Evolutionary conservation across 2,113 vertebrate genomes (phyloP), one percentile per base, ranked within the genome.

Genomic region (Plotosus lineatus): DNA sequence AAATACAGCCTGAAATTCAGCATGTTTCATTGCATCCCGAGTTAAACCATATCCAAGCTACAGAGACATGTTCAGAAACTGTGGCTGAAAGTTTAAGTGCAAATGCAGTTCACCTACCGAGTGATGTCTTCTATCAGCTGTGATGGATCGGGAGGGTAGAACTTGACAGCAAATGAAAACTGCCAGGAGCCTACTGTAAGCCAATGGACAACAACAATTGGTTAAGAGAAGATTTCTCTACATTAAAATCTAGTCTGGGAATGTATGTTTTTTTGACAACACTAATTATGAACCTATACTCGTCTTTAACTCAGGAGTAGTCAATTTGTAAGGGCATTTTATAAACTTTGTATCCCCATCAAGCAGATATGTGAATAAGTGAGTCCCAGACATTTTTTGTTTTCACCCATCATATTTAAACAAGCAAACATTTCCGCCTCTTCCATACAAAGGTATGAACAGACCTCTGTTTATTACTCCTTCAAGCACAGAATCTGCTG

Each of bases 91-190:
- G 6, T 40, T 69, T 75, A 38, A 48, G 14, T 17, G 44, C 23
- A 53, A 69, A 53, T 36, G 12, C 26, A 77, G 6, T 36, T 46
- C 46, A 79, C 91, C 90, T 83, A 99, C 97, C 98, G 97, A 56
- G 98, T 99, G 89, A 99, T 99, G 90, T 99, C 98, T 90, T 99
- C 98, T 10, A 95, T 99, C 74, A 99, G 95, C 85, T 98, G 96
- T 75, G 97, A 96, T 0, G 98, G 98, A 82, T 99, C 97, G 38
- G 97, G 97, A 36, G 97, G 97, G 87, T 99, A 99, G 89, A 99
- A 99, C 89, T 99, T 99, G 81, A 99, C 98, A 1, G 97, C 95
- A 91, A 98, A 99, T 79, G 95, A 95, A 0, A 99, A 97, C 85
- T 94, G 94, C 97, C 97, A 99, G 75, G 94, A 90, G 74, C 95